Evolutionary conservation across 1,140 invertebrate genomes (phyloP), one percentile per base, ranked within the genome.

Genomic region (Sitobion miscanthi): DNA sequence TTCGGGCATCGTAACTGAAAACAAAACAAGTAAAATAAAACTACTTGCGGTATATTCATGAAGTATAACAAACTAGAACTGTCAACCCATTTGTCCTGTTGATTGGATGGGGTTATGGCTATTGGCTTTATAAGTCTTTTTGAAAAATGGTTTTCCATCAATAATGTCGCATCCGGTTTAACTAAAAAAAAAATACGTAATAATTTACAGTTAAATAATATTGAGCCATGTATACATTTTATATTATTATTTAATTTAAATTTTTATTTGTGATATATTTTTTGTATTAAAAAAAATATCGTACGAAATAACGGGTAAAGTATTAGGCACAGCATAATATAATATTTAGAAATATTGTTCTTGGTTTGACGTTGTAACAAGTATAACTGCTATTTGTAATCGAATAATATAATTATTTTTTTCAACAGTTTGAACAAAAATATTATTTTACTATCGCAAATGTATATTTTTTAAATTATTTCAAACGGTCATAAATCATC

Each of bases 31-130:
- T 6, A n/a, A 77, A 42, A 91, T 35, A 77, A 77, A 91, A 7
- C 42, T n/a, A 38, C 30, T 8, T n/a, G 3, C 21, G 42, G 20
- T 69, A 91, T 38, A 77, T 77, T n/a, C 42, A 47, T n/a, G 20
- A 77, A 91, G 35, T 35, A 77, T 89, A 57, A 49, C 90, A 77
- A n/a, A 91, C 90, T 69, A 47, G 35, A 8, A 47, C 38, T n/a
- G 62, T 91, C 42, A 17, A 6, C 57, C 17, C 6, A 69, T 45
- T 91, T 45, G 69, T 77, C 35, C 20, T 47, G 42, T 77, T 47
- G 57, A 47, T 47, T 25, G 77, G 14, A 77, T 23, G 30, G 3
- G 3, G 4, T 30, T 47, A 20, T 14, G 2, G 30, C 45, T 30
- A 47, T 23, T 38, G 87, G 87, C 25, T 54, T 49, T 47, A 47